phyloP scores from a whole-genome alignment of 2,888 invertebrate genomes.

The Aspidiotus destructor region DNA sequence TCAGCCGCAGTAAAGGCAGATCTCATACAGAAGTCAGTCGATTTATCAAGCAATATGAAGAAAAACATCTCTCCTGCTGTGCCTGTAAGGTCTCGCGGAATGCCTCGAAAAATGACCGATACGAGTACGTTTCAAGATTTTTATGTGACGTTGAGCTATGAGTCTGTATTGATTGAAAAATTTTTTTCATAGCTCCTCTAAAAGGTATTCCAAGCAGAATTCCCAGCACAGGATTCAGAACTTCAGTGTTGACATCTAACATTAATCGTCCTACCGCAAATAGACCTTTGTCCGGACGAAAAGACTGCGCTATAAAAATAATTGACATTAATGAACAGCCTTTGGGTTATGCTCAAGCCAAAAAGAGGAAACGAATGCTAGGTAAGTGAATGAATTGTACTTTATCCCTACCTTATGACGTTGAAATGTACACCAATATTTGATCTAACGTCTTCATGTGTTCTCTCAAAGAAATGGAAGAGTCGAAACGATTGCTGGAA shows the following conservation, averaged over 20 bases:
- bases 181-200: conserved; percentile 58
- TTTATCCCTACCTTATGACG: neutral
- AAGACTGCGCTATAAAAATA: conserved; percentile 87
- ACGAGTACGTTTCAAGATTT: conserved; percentile 55
- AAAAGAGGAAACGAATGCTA: conserved; percentile 75
- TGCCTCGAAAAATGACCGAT: conserved; percentile 95
- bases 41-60: conserved; percentile 79
- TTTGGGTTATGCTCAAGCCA: conserved; percentile 69
- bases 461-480: conserved; percentile 45
- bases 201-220: conserved; percentile 83
- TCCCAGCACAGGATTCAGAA: conserved; percentile 51
- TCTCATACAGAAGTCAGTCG: conserved; percentile 79
- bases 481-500: conserved; percentile 44
- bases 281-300: conserved; percentile 58
- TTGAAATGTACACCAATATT: neutral
- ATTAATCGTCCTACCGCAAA: conserved; percentile 47
- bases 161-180: neutral
- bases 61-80: conserved; percentile 80
- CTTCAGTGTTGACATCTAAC: conserved; percentile 42
- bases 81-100: conserved; percentile 72
- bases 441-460: neutral
- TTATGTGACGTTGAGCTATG: neutral
- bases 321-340: conserved; percentile 91
- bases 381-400: conserved; percentile 44
- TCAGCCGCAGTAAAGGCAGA: conserved; percentile 83